Evolutionary conservation across 2,113 vertebrate genomes (phyloP), one percentile per base, ranked within the genome.

Genomic region (Blennius ocellaris): DNA sequence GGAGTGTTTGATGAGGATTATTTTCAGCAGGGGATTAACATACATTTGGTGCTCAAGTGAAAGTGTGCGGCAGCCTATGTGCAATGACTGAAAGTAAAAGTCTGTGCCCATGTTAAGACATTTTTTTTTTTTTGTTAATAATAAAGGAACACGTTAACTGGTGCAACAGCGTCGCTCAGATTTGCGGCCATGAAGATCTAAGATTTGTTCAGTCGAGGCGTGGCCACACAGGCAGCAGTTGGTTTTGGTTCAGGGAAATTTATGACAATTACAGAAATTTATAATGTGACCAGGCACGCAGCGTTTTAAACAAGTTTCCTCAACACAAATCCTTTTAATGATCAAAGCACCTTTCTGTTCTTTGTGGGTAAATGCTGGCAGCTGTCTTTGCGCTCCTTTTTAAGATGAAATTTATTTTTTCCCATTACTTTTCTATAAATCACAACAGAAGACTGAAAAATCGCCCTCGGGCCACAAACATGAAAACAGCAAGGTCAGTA

Each of bases 401-500:
- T 51, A 9, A 48, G 51, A 43, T 30, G 39, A 40, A 76, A 84
- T 84, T 73, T 60, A 86, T 88, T 72, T 78, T 54, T 58, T n/a
- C 37, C 38, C n/a, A 61, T 82, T 77, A 73, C 45, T 30, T 80
- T 51, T 78, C 16, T 60, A 76, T 80, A 64, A 86, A 84, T 86
- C 78, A 72, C 49, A 69, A 49, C 51, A 10, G 11, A 37, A 57
- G 50, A 59, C 49, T 40, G 39, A 85, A 55, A 73, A 68, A 77
- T 63, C 0, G 0, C 68, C 73, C 64, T 63, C 47, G 48, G 76
- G 79, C 59, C 60, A 67, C 63, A 60, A 77, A 82, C 65, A 73
- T 63, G 55, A 63, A 90, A 87, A 86, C 71, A 86, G 76, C 78
- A 71, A 88, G 90, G 85, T 91, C 87, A 88, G 83, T 89, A 72